These are phyloP conservation scores for Cryptotis parvus DNA, from an alignment of 2,113 vertebrate genomes.

Conservation along the genomic window DNA sequence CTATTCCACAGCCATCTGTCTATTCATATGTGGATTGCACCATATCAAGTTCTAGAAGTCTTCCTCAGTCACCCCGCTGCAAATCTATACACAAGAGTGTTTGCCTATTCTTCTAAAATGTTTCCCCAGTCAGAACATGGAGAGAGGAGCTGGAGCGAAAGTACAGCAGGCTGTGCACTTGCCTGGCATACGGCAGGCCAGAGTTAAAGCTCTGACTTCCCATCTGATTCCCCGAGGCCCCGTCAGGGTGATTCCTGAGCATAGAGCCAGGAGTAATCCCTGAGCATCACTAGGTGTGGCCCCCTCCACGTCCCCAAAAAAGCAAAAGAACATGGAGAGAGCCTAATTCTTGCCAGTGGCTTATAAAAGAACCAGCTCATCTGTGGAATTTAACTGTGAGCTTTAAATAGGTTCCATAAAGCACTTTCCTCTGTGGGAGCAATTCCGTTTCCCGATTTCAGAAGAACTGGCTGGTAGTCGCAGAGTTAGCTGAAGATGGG, in stretches of 20 bases:
- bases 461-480: not conserved
- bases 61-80: not conserved
- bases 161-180: too few relatives aligned
- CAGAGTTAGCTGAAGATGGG: not conserved
- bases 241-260: too few relatives aligned
- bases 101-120: not conserved
- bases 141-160: not conserved
- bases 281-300: too few relatives aligned
- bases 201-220: too few relatives aligned
- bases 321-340: not conserved
- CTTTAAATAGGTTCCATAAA: not conserved
- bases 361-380: constrained; percentile 7
- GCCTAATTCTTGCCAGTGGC: not conserved
- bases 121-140: not conserved
- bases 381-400: not conserved
- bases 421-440: not conserved
- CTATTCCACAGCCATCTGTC: not conserved
- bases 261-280: too few relatives aligned
- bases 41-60: not conserved
- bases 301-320: too few relatives aligned
- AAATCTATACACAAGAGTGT: not conserved
- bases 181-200: too few relatives aligned
- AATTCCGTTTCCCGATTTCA: too few relatives aligned
- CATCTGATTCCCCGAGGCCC: too few relatives aligned
- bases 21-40: not conserved